Conservation (phyloP, 2,113 vertebrate genomes). For the Zapornia atra region DNA sequence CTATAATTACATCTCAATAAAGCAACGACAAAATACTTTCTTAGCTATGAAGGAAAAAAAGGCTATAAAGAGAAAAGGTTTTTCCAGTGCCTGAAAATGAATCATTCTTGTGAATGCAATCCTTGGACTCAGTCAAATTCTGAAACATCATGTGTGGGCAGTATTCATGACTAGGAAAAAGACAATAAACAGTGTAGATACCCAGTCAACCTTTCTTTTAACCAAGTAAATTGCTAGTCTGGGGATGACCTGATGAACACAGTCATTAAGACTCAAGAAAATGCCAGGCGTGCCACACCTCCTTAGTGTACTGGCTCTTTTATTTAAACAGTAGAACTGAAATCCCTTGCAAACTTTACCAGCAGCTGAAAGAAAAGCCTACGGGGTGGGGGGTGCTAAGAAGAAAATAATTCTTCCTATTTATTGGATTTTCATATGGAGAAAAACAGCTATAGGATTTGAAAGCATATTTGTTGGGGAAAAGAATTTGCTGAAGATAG, state of each 20-base stretch:
- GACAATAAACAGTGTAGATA: background rate
- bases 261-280: background rate
- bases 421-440: background rate
- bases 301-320: background rate
- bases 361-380: constrained; percentile 15
- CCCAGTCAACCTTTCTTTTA: background rate
- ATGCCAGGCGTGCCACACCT: background rate
- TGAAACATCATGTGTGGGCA: background rate
- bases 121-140: background rate
- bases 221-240: constrained; percentile 23
- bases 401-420: background rate
- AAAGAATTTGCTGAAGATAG: constrained; percentile 52
- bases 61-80: background rate
- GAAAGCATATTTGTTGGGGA: constrained; percentile 11
- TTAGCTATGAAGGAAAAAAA: background rate
- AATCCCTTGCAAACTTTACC: constrained; percentile 12
- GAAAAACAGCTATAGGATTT: constrained; percentile 20
- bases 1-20: constrained; percentile 18
- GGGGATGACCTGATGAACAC: background rate
- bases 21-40: constrained; percentile 23
- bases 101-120: background rate
- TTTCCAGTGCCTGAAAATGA: constrained; percentile 7
- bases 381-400: background rate
- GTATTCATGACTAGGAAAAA: background rate
- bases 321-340: constrained; percentile 21